Base-by-base conservation (phyloP, 2,113 vertebrate species). In the Penelope pileata region DNA sequence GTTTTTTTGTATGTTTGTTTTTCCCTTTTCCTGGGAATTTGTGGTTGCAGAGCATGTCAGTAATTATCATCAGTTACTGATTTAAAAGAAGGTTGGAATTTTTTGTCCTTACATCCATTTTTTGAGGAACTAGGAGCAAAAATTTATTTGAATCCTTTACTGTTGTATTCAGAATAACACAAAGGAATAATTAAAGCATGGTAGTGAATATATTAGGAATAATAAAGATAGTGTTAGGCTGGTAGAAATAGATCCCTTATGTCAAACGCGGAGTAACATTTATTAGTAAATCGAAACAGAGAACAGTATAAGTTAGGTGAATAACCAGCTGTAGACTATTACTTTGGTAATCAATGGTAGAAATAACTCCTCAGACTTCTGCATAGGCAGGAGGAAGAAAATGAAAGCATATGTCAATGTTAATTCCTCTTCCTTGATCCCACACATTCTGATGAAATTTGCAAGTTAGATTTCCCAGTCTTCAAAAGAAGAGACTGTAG, bases 401-500 rank as follows among this genome's bases (percentile, higher is more conserved):
- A 86, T 77, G 47, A 58, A 81, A 68, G 30, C 62, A 83, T 59
- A 54, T 45, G 40, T 38, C 63, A 59, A 16, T 22, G 22, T 85
- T 93, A 89, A 87, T 90, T 95, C 60, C 64, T 11, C 14, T 83
- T 78, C 56, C 62, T 90, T 69, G 51, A 75, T 91, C 74, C 66
- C 43, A 60, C 36, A 40, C 16, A 22, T 67, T 75, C 43, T 62
- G 21, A 36, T 64, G 43, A 87, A 91, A 93, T 94, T 91, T 94
- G 43, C 63, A 81, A 83, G n/a, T 94, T 95, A 88, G 82, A 87
- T 89, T 68, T 56, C 77, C 86, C 29, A 27, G 48, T 67, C 88
- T 93, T 96, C 74, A 91, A 87, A 95, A 92, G 80, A 81, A 78
- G 42, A 94, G 60, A 68, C 63, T 74, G 48, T 64, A 84, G 67